Conservation (phyloP, 2,797 vertebrate genomes). For the Xenopus petersii region DNA sequence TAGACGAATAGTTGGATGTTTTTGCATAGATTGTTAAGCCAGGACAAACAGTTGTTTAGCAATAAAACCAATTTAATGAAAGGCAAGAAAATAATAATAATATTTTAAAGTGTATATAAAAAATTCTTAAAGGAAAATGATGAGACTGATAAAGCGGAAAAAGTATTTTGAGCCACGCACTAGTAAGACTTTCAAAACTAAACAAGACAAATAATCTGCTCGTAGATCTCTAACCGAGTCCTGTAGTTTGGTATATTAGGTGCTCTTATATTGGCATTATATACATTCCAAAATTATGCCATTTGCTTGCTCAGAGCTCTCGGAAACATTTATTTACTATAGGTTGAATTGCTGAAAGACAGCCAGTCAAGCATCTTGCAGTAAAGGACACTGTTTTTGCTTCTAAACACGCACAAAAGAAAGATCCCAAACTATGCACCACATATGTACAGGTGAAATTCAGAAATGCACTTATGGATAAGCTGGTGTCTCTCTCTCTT, state of each 20-base stretch:
- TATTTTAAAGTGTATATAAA: slow-evolving; percentile 2
- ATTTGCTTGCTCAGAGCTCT: not conserved
- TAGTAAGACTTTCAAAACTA: too few species aligned
- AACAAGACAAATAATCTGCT: not conserved
- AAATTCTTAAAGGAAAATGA: not conserved
- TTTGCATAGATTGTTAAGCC: slow-evolving; percentile 10
- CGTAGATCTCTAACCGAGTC: not conserved
- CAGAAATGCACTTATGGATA: slow-evolving; percentile 41
- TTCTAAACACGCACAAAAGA: slow-evolving; percentile 36
- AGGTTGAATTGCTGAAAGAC: slow-evolving; percentile 14
- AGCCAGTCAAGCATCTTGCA: slow-evolving; percentile 31
- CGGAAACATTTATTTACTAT: not conserved
- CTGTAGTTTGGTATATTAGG: not conserved
- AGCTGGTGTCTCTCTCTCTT: not conserved
- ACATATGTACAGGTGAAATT: slow-evolving; percentile 41
- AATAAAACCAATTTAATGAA: not conserved
- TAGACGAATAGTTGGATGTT: not conserved
- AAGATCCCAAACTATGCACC: slow-evolving; percentile 15
- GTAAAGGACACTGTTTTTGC: not conserved
- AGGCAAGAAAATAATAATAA: not conserved
- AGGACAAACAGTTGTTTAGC: not conserved
- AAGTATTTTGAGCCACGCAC: not conserved
- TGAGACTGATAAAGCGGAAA: not conserved
- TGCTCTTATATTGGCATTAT: not conserved
- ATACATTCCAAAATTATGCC: not conserved